Base-by-base conservation (phyloP, 1,140 invertebrate genomes). In the Bombus difficillimus region DNA sequence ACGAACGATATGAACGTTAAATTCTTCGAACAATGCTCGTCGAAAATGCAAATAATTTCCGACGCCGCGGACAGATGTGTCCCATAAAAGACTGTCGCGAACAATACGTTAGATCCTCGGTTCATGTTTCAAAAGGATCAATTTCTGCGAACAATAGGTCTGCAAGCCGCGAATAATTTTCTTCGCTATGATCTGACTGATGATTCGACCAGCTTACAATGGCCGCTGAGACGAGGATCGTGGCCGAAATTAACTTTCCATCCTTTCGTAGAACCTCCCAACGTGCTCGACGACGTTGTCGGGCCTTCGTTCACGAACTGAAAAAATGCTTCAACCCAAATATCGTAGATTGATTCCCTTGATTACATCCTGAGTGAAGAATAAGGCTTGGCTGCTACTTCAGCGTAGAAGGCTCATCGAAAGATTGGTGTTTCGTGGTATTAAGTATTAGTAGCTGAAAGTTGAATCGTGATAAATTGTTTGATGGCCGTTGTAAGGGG, bases 271-370 rank as follows among this genome's bases (percentile, higher is more conserved):
- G 22, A 47, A 13, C 15, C 15, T 1, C 4, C 28, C 5, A 53
- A 32, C 12, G 25, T n/a, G 66, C n/a, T n/a, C 47, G 22, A 77
- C 15, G 69, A 57, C 43, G 10, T 59, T 37, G 57, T 43, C 64
- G 22, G 75, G 69, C 62, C 43, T 28, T 13, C 1, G 37, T 59
- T 71, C n/a, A 22, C 9, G 68, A 74, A 32, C 59, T 66, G n/a
- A 76, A 66, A 66, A 86, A 88, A 86, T 80, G 62, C 79, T 86
- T 89, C 76, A 90, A 89, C 85, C 90, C 66, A 85, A 90, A 92
- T 92, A 85, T 59, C 81, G 66, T 34, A 77, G 87, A 89, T 82
- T 74, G 83, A 73, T 79, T 85, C 59, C 77, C 59, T 75, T 86
- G 85, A 90, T 91, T 91, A 89, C 73, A 47, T 53, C 13, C 32